Evolutionary conservation across 2,113 vertebrate genomes (phyloP), one percentile per base, ranked within the genome.

Genomic region (Spilogale gracilis): DNA sequence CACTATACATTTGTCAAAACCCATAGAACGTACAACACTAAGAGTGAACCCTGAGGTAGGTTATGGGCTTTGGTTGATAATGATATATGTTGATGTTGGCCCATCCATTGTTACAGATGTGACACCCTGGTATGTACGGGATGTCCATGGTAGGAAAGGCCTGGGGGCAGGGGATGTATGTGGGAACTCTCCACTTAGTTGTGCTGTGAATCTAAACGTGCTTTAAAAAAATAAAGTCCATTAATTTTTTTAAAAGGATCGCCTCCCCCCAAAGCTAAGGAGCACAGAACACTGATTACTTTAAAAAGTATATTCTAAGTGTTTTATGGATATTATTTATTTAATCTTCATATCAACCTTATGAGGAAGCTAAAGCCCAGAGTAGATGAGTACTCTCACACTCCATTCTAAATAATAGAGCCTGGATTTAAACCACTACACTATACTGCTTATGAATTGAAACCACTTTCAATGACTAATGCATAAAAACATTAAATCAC

Each of bases 111-210:
- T n/a, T n/a, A 45, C 9, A 63, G 48, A 69, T 54, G 48, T 18
- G 21, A 8, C 65, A 82, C 27, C 23, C 16, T 48, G n/a, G 88
- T 16, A 50, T 16, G 7, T 7, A 30, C 0, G 0, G 58, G 30
- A 38, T 12, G 5, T 38, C 74, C 48, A n/a, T 14, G n/a, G 56
- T 43, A 18, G 69, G 43, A 25, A 23, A 56, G 14, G 14, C n/a
- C 38, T 21, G 4, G 20, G 5, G 23, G 12, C 23, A 11, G 1
- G 11, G 27, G 0, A 5, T 2, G 0, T 76, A 5, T 48, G 43
- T 50, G 25, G 23, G 11, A 93, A 58, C n/a, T 58, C 9, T 54
- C 25, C 58, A 85, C 17, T 76, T 27, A 71, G 0, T 74, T 74
- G 74, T 80, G 32, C 54, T 27, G 1, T 54, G 23, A 80, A 45